phyloP scores from a whole-genome alignment of 2,113 vertebrate genomes.

The Alouatta palliata region DNA sequence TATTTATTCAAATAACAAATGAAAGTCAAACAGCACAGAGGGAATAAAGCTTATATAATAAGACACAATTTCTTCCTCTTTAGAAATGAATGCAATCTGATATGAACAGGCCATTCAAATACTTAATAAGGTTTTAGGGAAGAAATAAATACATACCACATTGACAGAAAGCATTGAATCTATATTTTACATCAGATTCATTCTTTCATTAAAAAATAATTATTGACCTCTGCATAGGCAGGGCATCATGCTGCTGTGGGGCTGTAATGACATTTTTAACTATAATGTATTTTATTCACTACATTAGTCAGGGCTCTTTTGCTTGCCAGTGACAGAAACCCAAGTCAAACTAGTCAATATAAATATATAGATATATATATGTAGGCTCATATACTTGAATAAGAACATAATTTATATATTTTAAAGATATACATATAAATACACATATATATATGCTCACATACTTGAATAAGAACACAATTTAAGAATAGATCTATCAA shows the following conservation, averaged over 20 bases:
- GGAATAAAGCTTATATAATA: neutral
- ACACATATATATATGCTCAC: neutral
- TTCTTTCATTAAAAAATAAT: neutral
- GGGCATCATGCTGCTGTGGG: neutral
- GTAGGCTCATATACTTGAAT: neutral
- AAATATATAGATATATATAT: neutral
- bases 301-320: neutral
- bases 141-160: neutral
- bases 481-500: neutral
- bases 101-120: neutral
- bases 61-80: neutral
- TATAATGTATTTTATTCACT: neutral
- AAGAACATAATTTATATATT: neutral
- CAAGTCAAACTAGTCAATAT: neutral
- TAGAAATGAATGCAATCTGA: neutral
- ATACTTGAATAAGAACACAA: neutral
- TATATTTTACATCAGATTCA: neutral
- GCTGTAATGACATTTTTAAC: neutral
- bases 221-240: neutral
- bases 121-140: neutral
- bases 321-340: neutral
- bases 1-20: neutral
- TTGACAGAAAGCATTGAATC: neutral
- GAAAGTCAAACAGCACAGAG: slow-evolving; percentile 2
- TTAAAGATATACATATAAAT: neutral